These are phyloP conservation scores for Vidua chalybeata DNA, from an alignment of 2,113 vertebrate species.

Conservation along the genomic window DNA sequence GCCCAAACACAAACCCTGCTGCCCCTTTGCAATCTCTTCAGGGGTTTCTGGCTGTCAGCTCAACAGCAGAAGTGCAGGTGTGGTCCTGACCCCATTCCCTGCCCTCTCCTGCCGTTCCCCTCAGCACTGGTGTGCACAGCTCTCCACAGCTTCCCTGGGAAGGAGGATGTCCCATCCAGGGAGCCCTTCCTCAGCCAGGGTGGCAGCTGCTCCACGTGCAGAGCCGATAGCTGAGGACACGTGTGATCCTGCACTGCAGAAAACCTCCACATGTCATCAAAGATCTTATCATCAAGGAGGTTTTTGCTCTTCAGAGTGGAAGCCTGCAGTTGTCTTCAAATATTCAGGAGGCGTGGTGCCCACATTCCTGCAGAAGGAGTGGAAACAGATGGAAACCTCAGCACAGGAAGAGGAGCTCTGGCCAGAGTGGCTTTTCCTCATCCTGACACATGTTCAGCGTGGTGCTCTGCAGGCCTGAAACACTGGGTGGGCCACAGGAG, in stretches of 20 bases:
- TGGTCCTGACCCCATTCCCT: neutral
- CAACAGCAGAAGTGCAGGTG: neutral
- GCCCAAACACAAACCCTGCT: neutral
- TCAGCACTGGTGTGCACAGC: neutral
- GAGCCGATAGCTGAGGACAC: neutral
- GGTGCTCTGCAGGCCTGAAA: neutral
- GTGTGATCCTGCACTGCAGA: neutral
- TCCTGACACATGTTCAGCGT: neutral
- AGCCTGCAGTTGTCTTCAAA: neutral
- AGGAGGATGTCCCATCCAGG: neutral
- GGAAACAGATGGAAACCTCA: constrained; percentile 8
- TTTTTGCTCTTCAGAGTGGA: neutral
- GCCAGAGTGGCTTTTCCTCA: neutral
- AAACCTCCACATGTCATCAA: neutral
- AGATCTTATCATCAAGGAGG: neutral
- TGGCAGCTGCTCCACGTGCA: neutral
- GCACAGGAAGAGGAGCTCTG: neutral
- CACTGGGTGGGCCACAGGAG: neutral
- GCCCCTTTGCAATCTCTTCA: neutral
- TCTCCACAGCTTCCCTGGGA: neutral
- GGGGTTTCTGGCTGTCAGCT: neutral
- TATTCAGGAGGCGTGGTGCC: neutral
- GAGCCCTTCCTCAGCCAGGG: neutral
- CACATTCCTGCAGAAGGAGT: neutral
- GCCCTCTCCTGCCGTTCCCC: neutral